These are phyloP conservation scores for Tenebrio molitor DNA, from an alignment of 1,140 invertebrate genomes.

Conservation along the genomic window DNA sequence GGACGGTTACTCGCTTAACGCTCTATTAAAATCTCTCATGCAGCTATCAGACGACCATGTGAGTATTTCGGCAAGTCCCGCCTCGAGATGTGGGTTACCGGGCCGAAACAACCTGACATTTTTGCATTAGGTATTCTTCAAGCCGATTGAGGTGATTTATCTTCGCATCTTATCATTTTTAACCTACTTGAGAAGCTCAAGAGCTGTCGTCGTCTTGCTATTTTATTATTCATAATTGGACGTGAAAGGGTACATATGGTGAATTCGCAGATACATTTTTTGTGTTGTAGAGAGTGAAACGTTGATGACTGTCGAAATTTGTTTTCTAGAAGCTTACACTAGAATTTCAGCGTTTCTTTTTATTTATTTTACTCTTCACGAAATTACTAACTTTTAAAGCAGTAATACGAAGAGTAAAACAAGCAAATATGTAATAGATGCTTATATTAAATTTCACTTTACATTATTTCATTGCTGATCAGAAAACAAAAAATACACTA, in stretches of 20 bases:
- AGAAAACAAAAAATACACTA: too few relatives aligned
- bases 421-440: too few relatives aligned
- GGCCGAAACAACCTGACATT: conserved; percentile 27
- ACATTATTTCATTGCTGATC: too few relatives aligned
- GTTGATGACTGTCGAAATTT: conserved; percentile 7
- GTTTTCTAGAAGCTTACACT: conserved; percentile 15
- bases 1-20: conserved; percentile 17
- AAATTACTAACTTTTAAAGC: too few relatives aligned
- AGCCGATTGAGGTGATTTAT: conserved; percentile 17
- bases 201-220: too few relatives aligned
- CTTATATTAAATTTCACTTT: too few relatives aligned
- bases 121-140: conserved; percentile 30
- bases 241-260: background rate
- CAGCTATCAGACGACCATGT: conserved; percentile 9
- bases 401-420: too few relatives aligned
- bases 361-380: too few relatives aligned
- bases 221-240: background rate
- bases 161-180: background rate
- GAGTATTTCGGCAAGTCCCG: conserved; percentile 16
- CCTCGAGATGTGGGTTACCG: conserved; percentile 32
- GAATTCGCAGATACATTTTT: background rate
- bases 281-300: conserved; percentile 16
- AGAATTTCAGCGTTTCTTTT: too few relatives aligned
- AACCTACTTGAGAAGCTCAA: conserved; percentile 14
- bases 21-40: conserved; percentile 23